These are phyloP conservation scores for Drosophila pachea DNA, from an alignment of 1,140 invertebrate genomes.

Conservation along the genomic window DNA sequence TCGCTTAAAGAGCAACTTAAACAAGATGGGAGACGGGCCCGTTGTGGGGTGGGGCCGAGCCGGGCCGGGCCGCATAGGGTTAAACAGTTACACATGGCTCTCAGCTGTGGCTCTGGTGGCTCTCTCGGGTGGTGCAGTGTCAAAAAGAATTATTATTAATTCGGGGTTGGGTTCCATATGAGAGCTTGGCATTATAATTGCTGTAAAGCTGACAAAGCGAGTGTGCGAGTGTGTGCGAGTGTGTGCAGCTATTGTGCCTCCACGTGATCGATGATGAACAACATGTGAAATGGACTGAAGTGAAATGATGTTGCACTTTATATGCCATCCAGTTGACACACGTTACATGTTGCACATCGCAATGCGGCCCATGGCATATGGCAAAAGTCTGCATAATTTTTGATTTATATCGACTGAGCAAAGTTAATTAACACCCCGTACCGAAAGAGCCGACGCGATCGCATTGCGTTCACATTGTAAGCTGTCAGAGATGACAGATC, in stretches of 20 bases:
- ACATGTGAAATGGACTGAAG: no score
- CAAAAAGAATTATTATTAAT: slow-evolving; percentile 44
- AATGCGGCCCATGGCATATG: not conserved
- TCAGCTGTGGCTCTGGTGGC: slow-evolving; percentile 16
- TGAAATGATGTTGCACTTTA: slow-evolving; percentile 56
- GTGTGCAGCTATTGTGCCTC: no score
- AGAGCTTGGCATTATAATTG: slow-evolving; percentile 50
- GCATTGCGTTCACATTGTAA: slow-evolving; percentile 40
- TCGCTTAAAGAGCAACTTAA: slow-evolving; percentile 58
- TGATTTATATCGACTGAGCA: slow-evolving; percentile 62
- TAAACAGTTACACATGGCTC: slow-evolving; percentile 66
- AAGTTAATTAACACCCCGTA: slow-evolving; percentile 67
- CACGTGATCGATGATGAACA: slow-evolving; percentile 61
- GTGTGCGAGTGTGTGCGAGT: slow-evolving; percentile 6
- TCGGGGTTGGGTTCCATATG: slow-evolving; percentile 38
- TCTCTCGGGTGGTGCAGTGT: slow-evolving; percentile 18
- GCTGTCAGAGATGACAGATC: slow-evolving; percentile 71
- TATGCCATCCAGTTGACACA: slow-evolving; percentile 26
- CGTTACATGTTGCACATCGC: slow-evolving; percentile 50
- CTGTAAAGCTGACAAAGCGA: slow-evolving; percentile 49
- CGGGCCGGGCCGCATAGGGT: slow-evolving; percentile 38
- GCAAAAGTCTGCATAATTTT: slow-evolving; percentile 48
- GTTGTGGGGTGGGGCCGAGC: slow-evolving; percentile 18
- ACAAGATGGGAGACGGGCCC: slow-evolving; percentile 15
- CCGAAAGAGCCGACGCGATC: slow-evolving; percentile 25